These are phyloP conservation scores for Glaucidium brasilianum DNA, from an alignment of 2,113 vertebrate genomes.

Conservation along the genomic window DNA sequence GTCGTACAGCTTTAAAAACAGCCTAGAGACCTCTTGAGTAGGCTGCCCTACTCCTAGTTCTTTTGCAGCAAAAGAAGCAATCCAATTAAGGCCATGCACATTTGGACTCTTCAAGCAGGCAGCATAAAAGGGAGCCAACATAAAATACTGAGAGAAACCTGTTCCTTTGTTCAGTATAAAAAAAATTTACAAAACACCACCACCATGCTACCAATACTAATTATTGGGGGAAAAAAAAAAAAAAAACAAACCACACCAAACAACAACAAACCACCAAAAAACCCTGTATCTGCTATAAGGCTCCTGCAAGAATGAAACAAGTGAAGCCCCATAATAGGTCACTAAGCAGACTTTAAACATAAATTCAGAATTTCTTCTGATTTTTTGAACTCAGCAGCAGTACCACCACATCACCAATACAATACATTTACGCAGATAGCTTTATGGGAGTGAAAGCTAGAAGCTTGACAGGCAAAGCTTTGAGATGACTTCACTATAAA, in stretches of 20 bases:
- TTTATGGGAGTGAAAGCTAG: not conserved
- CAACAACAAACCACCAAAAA: no score
- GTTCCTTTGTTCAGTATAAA: not conserved
- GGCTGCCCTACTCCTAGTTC: not conserved
- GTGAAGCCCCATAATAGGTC: not conserved
- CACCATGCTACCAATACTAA: rapidly evolving
- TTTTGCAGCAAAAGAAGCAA: not conserved
- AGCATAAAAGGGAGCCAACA: not conserved
- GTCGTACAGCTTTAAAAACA: not conserved
- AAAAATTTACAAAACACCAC: rapidly evolving
- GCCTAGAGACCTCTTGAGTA: not conserved
- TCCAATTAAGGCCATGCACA: not conserved
- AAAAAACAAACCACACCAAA: no score
- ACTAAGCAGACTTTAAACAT: not conserved
- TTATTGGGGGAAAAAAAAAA: no score
- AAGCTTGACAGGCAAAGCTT: not conserved
- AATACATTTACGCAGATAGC: rapidly evolving
- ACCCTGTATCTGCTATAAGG: not conserved
- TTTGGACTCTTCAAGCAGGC: not conserved
- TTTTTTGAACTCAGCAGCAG: not conserved
- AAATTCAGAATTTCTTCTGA: not conserved
- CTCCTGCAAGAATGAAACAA: not conserved
- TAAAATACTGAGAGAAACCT: not conserved
- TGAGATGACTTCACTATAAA: not conserved
- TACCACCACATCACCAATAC: not conserved